Percentiles rank a stretch among this genome's conserved stretches.
These are phyloP conservation scores for Petrocephalus zakoni DNA, from an alignment of 2,113 vertebrate genomes.

Conservation along the genomic window DNA sequence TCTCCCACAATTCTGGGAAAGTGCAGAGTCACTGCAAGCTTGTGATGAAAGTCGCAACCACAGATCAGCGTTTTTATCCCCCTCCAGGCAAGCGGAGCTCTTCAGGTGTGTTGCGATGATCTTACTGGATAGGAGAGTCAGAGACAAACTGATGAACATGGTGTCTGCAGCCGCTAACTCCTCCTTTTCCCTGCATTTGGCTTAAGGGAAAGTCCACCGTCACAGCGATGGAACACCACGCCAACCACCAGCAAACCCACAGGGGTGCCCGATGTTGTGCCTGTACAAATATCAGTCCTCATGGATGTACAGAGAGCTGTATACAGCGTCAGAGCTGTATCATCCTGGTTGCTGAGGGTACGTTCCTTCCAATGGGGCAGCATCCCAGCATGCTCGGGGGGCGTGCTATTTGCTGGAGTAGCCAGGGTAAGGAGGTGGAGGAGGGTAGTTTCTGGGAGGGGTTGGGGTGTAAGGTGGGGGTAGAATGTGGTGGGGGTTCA, in stretches of 20 bases:
- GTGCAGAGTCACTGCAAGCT: not conserved
- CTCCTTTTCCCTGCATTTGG: not conserved
- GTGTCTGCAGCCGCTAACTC: not conserved
- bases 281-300: not conserved
- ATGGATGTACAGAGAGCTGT: not conserved
- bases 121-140: not conserved
- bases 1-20: not conserved
- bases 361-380: not conserved
- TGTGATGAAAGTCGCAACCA: not conserved
- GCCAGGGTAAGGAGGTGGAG: conserved; percentile 81
- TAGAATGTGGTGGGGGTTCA: conserved; percentile 64
- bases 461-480: conserved; percentile 78
- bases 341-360: not conserved
- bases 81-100: not conserved
- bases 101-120: not conserved
- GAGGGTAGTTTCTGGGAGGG: conserved; percentile 61
- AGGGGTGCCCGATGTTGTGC: not conserved
- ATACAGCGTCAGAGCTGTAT: not conserved
- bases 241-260: not conserved
- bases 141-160: not conserved
- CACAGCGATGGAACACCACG: too few relatives aligned
- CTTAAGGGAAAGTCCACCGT: not conserved
- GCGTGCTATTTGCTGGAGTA: conserved; percentile 63
- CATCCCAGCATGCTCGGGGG: not conserved
- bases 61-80: not conserved